phyloP scores from a whole-genome alignment of 2,797 vertebrate species.

The Chelmon rostratus region DNA sequence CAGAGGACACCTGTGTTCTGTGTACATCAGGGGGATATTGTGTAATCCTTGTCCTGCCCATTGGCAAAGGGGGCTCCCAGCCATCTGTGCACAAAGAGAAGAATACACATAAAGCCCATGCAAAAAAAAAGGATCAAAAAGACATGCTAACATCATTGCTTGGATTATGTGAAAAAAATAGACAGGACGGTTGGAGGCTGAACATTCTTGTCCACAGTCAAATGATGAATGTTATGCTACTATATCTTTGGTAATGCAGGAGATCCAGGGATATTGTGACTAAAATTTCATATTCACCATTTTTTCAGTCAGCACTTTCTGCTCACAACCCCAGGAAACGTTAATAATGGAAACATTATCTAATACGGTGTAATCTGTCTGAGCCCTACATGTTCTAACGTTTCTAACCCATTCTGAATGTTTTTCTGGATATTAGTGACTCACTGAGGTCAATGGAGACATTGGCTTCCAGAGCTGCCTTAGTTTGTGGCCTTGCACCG shows the following conservation, averaged over 20 bases:
- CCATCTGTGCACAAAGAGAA: conserved; percentile 77
- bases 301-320: not conserved
- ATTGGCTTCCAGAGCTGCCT: conserved; percentile 68
- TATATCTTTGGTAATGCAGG: conserved; percentile 7
- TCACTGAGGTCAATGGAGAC: conserved; percentile 87
- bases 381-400: not conserved
- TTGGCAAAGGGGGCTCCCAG: conserved; percentile 74
- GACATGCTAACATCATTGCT: not conserved
- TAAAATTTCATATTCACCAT: not conserved
- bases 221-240: not conserved
- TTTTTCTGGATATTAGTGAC: conserved; percentile 35
- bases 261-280: not conserved
- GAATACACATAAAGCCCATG: conserved; percentile 24
- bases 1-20: conserved; percentile 60
- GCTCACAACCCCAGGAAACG: not conserved
- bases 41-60: conserved; percentile 53
- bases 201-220: not conserved
- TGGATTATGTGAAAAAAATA: conserved; percentile 1
- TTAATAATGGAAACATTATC: not conserved
- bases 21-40: conserved; percentile 63
- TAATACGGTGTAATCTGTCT: not conserved
- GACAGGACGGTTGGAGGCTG: conserved; percentile 33
- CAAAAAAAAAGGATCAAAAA: conserved; percentile 29
- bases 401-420: not conserved
- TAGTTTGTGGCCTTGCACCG: conserved; percentile 43